Evolutionary conservation across 2,888 invertebrate genomes (phyloP), one percentile per base, ranked within the genome.

Genomic region (Sminthurides aquaticus): DNA sequence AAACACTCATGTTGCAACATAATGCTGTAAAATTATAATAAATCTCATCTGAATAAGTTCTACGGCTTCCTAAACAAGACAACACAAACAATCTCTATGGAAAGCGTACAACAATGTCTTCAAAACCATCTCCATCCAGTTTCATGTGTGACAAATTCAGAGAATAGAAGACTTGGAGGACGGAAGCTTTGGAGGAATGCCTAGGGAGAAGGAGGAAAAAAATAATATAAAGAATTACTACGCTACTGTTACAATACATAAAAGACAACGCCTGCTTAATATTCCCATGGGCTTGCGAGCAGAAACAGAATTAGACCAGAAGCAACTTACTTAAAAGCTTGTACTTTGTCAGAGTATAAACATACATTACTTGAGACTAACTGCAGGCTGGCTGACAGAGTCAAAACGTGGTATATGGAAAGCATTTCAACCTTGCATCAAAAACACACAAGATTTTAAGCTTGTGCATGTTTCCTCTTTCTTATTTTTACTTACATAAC

Each of bases 101-200:
- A 34, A 34, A 11, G 43, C 43, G 15, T 34, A 15, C 15, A 34
- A 5, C 8, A 11, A 34, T 15, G 5, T 15, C 43, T 34, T 34
- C 43, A 34, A 5, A 34, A 5, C 43, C 8, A 34, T 34, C n/a
- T n/a, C n/a, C 5, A 34, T 34, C 8, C 15, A 11, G 43, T 34
- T 34, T 34, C 15, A 15, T 62, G 57, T 62, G 62, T 62, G 62
- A 62, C 62, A 62, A 62, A 62, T 62, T 62, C 49, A 57, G 49
- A 57, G 29, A 56, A 34, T 48, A 49, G 26, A 27, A 18, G 27
- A 22, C 25, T 15, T 11, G 8, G 8, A 60, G 43, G 15, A 34
- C 5, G 15, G 43, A 34, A 11, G 43, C 43, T 34, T 5, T 34
- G 43, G n/a, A 34, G 43, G 43, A 49, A 34, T 26, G 55, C 61